phyloP scores from a whole-genome alignment of 2,113 vertebrate species.

The Pitta sordida region DNA sequence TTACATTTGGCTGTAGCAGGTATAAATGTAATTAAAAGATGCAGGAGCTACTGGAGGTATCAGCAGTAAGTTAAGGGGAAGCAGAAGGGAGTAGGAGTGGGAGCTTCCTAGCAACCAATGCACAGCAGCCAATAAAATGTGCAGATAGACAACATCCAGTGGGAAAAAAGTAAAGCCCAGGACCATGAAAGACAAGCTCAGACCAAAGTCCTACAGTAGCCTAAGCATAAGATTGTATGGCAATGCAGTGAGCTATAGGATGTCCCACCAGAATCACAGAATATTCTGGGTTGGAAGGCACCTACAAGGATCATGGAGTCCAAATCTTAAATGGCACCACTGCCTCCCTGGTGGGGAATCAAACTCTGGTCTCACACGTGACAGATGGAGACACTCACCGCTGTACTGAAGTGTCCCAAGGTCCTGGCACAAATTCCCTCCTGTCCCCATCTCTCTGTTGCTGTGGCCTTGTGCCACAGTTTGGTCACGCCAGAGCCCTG shows the following conservation, averaged over 20 bases:
- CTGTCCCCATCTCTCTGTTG: background rate
- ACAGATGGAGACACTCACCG: too few species aligned
- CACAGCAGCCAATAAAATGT: slow-evolving; percentile 50
- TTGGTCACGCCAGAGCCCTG: rapidly evolving
- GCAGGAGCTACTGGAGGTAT: slow-evolving; percentile 29
- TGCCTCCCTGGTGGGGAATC: too few species aligned
- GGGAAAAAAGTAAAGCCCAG: background rate
- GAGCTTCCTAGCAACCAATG: slow-evolving; percentile 63
- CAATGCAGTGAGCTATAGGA: background rate
- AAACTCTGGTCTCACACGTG: too few species aligned
- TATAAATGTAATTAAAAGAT: slow-evolving; percentile 48
- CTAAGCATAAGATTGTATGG: background rate
- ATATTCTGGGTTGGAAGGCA: too few species aligned
- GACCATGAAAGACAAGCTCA: background rate
- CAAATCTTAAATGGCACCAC: too few species aligned
- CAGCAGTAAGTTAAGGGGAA: background rate
- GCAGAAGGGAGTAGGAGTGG: slow-evolving; percentile 37
- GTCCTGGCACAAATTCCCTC: background rate
- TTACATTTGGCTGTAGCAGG: slow-evolving; percentile 10
- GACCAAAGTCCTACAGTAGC: background rate
- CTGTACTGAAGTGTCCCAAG: too few species aligned
- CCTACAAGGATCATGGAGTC: too few species aligned
- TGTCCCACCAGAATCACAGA: background rate
- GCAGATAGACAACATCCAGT: background rate
- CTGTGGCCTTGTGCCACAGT: background rate